Percentiles rank a stretch among this genome's conserved stretches.
Conservation (phyloP, 2,113 vertebrate species). For the Campylorhamphus procurvoides region DNA sequence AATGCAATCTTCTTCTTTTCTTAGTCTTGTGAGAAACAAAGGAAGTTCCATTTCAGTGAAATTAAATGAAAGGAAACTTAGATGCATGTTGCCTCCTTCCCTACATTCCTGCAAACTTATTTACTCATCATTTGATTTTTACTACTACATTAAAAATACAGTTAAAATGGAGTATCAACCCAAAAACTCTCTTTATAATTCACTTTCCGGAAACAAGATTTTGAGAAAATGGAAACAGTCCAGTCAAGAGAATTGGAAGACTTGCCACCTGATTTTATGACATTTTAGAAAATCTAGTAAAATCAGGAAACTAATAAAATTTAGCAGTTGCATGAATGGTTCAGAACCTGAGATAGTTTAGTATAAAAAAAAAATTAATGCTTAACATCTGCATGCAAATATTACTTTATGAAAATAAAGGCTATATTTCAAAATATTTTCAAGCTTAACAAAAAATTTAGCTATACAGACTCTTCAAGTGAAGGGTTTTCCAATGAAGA, state of each 20-base stretch:
- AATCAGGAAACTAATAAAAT: background rate
- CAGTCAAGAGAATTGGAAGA: background rate
- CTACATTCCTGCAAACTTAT: background rate
- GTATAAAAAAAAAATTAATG: background rate
- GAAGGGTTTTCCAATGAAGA: background rate
- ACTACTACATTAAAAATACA: background rate
- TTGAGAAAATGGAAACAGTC: background rate
- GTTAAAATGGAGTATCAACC: background rate
- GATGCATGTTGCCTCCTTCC: background rate
- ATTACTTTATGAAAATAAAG: background rate
- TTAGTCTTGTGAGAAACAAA: background rate
- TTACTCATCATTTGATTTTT: background rate
- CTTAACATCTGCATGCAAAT: background rate
- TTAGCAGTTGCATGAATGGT: background rate
- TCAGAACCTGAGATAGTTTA: background rate
- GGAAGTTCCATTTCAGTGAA: background rate
- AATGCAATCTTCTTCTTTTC: background rate
- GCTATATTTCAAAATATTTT: background rate
- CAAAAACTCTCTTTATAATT: background rate
- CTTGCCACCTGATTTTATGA: background rate
- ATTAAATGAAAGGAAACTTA: background rate
- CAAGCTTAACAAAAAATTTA: background rate
- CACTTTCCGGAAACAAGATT: background rate
- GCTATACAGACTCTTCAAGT: background rate
- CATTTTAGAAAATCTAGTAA: background rate